Conservation (phyloP, 1,140 invertebrate genomes). For the Helicoverpa zea region DNA sequence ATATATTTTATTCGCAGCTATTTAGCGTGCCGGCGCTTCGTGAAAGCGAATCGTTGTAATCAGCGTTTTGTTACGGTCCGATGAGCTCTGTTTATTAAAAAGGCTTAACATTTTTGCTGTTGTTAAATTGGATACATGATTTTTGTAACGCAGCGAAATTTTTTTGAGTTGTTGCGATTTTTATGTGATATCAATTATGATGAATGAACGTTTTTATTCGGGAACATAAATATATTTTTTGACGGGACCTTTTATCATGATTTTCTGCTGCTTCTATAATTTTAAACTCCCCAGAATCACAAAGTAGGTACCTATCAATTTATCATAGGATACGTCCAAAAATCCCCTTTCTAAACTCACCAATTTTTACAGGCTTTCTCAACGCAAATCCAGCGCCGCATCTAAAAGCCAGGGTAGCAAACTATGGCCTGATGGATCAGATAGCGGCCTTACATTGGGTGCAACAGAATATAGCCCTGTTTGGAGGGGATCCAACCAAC, state of each 20-base stretch:
- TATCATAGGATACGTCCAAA: not conserved
- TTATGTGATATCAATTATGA: not conserved
- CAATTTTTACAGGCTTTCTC: conserved; percentile 91
- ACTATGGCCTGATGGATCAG: conserved; percentile 98
- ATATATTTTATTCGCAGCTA: conserved; percentile 14
- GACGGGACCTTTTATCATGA: no score
- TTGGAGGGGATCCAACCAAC: conserved; percentile 95
- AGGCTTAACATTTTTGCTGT: not conserved
- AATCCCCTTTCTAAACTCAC: not conserved
- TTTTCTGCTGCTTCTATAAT: no score
- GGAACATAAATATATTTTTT: no score
- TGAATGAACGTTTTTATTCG: no score
- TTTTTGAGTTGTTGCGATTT: not conserved
- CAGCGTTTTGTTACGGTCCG: not conserved
- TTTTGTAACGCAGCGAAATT: not conserved
- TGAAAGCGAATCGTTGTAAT: not conserved
- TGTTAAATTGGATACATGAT: not conserved
- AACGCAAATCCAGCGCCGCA: conserved; percentile 94
- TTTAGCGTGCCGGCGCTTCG: not conserved
- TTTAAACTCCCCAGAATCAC: no score
- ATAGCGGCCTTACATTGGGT: conserved; percentile 97
- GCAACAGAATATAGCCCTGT: conserved; percentile 95
- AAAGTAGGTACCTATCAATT: not conserved
- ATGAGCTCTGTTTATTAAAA: conserved; percentile 1
- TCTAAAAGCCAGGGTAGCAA: conserved; percentile 93